phyloP scores from a whole-genome alignment of 2,797 vertebrate species.

The Anguilla obscura region DNA sequence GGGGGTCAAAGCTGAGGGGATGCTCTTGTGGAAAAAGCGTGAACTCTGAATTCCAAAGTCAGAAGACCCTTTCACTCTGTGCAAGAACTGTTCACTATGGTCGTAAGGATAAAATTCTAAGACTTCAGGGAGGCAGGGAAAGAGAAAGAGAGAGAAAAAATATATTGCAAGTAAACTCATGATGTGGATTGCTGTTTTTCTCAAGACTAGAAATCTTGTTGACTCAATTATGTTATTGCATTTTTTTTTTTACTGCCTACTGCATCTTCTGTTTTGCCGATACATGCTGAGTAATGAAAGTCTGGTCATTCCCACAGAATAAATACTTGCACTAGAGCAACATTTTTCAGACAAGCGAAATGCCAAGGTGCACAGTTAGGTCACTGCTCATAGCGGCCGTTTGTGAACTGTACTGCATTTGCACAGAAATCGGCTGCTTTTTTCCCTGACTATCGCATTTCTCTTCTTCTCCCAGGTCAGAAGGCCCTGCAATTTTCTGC shows the following conservation, averaged over 20 bases:
- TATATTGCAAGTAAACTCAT: neutral
- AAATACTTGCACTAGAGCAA: neutral
- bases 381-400: neutral
- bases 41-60: neutral
- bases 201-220: slow-evolving; percentile 28
- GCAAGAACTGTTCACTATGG: neutral
- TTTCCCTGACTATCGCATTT: neutral
- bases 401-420: neutral
- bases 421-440: neutral
- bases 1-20: neutral
- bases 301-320: slow-evolving; percentile 5
- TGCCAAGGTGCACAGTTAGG: neutral
- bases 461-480: neutral
- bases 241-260: slow-evolving; percentile 26
- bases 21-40: neutral
- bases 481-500: neutral
- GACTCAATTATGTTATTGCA: slow-evolving; percentile 27
- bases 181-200: slow-evolving; percentile 22
- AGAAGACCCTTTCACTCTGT: neutral
- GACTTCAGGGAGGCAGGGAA: neutral
- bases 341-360: neutral
- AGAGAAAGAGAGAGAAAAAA: neutral
- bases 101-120: neutral
- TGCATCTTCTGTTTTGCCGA: neutral
- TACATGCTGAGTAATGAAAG: slow-evolving; percentile 24